Base-by-base conservation (phyloP, 1,140 invertebrate genomes). In the Gonioctena quinquepunctata region DNA sequence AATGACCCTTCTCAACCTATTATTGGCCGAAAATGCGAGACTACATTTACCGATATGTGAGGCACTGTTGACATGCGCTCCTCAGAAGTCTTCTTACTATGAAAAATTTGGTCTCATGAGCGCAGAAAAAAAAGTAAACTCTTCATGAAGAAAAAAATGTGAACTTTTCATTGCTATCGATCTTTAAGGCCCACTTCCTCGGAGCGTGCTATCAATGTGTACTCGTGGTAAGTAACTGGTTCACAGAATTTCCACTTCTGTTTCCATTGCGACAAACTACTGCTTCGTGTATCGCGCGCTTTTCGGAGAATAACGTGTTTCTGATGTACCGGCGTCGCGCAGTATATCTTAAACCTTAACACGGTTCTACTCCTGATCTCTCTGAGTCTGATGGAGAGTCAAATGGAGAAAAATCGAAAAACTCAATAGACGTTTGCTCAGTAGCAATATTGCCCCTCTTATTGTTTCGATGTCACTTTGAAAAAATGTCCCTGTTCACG, bases 261-360 rank as follows among this genome's bases (percentile, higher is more conserved):
- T 61, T 68, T 8, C 68, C 71, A 2, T 62, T 72, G 71, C 23
- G 19, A 11, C 59, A 23, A 27, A 62, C 56, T 21, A 64, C 62
- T 25, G 48, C 71, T 19, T 18, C 4, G 16, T 27, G 21, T 11
- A 68, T 60, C 18, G 19, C 48, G 33, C 69, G 67, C 13, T 75
- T 73, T 48, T 25, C 71, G 52, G 68, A 71, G 66, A 54, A 70
- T 21, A 22, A 71, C 3, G 65, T 76, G 2, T 76, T 76, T 66
- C 54, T 76, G 1, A 54, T 50, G 7, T 71, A 66, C n/a, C 48
- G 74, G 74, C 1, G 60, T 68, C 16, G 69, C 74, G 4, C 68
- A 71, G 21, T n/a, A 59, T 54, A 11, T 57, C 11, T 57, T 2
- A 57, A 57, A 57, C 54, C 18, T 22, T 57, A 57, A 13, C 22